phyloP scores from a whole-genome alignment of 2,888 invertebrate genomes.

The Chymomyza caudatula region DNA sequence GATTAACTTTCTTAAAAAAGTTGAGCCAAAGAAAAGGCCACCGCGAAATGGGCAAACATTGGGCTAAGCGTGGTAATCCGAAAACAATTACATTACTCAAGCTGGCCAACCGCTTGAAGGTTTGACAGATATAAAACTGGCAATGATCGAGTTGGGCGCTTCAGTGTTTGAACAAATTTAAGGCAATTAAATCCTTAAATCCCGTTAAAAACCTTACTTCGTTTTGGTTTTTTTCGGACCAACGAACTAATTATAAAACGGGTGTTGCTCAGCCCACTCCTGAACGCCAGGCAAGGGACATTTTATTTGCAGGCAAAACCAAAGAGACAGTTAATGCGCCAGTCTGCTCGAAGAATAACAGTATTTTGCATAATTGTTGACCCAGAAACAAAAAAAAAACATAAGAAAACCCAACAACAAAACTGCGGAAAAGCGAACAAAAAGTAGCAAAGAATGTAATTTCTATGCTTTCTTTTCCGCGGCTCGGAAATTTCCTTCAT shows the following conservation, averaged over 20 bases:
- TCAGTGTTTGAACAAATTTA: constrained; percentile 56
- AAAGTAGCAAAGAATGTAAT: constrained; percentile 46
- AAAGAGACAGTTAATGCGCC: constrained; percentile 68
- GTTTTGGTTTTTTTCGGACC: constrained; percentile 22
- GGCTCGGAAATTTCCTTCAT: constrained; percentile 33
- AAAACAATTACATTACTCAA: constrained; percentile 64
- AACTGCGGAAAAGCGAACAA: constrained; percentile 7
- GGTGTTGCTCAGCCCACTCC: constrained; percentile 44
- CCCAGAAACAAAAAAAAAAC: constrained; percentile 64
- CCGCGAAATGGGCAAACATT: constrained; percentile 20
- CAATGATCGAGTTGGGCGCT: constrained; percentile 52
- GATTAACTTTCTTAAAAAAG: not conserved
- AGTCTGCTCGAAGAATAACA: constrained; percentile 63
- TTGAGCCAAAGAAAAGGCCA: not conserved
- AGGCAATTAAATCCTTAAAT: constrained; percentile 73
- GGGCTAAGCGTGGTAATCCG: constrained; percentile 35
- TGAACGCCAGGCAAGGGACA: not conserved
- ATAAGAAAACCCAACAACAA: constrained; percentile 12
- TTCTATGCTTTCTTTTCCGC: constrained; percentile 29
- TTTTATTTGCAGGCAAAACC: constrained; percentile 34
- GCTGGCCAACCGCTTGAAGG: not conserved
- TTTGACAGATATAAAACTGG: constrained; percentile 20
- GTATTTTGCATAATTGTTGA: constrained; percentile 76
- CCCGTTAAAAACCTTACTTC: constrained; percentile 56
- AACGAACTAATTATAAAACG: constrained; percentile 71